These are phyloP conservation scores for Thymallus thymallus DNA, from an alignment of 2,113 vertebrate genomes.

Conservation along the genomic window DNA sequence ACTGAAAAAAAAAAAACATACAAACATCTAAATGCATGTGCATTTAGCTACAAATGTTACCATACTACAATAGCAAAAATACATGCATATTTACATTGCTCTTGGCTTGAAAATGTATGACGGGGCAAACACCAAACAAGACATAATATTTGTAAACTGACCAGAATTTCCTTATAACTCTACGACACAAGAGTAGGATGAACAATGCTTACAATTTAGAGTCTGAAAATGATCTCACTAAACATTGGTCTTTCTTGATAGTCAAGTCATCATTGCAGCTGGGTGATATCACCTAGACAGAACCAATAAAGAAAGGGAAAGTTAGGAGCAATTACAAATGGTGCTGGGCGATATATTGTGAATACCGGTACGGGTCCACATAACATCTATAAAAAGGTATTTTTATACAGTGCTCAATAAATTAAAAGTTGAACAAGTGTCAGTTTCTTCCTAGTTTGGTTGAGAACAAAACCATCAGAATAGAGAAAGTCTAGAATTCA, in stretches of 20 bases:
- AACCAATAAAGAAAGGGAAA: neutral
- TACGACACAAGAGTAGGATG: neutral
- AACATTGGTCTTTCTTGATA: constrained; percentile 97
- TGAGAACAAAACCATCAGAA: neutral
- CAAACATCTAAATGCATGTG: neutral
- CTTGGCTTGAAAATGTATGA: neutral
- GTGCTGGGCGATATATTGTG: too few relatives aligned
- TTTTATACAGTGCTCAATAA: too few relatives aligned
- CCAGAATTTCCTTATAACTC: neutral
- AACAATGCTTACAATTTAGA: constrained; percentile 90
- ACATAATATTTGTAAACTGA: neutral
- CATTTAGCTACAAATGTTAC: too few relatives aligned
- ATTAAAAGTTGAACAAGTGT: too few relatives aligned
- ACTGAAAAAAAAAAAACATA: constrained; percentile 67
- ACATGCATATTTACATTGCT: neutral
- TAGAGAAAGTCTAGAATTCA: too few relatives aligned
- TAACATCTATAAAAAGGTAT: too few relatives aligned
- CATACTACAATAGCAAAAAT: too few relatives aligned
- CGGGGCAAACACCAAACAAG: neutral
- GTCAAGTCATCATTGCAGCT: constrained; percentile 91
- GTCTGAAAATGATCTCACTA: constrained; percentile 92
- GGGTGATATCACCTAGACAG: constrained; percentile 87
- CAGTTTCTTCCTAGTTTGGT: too few relatives aligned
- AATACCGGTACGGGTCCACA: too few relatives aligned
- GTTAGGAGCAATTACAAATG: too few relatives aligned